These are phyloP conservation scores for Pristis pectinata DNA, from an alignment of 2,797 vertebrate species.

Conservation along the genomic window DNA sequence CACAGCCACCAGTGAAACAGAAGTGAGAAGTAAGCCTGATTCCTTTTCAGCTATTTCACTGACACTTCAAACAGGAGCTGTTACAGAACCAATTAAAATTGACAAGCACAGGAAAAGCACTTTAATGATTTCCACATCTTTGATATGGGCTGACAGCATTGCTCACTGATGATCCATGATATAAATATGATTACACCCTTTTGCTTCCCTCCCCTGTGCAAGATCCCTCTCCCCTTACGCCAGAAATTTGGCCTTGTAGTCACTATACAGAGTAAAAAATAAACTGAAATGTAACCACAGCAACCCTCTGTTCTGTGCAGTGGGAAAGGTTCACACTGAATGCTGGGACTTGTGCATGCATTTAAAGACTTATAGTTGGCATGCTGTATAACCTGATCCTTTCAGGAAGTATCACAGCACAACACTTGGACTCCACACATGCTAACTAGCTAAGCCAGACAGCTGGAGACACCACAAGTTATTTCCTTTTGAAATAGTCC, in stretches of 20 bases:
- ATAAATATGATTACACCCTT: not conserved
- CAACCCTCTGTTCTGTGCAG: conserved; percentile 36
- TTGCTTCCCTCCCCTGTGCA: not conserved
- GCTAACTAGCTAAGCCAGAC: not conserved
- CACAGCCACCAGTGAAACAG: not conserved
- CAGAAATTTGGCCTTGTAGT: conserved; percentile 31
- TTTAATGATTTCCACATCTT: not conserved
- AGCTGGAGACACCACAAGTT: not conserved
- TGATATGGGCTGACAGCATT: not conserved
- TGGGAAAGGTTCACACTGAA: not conserved
- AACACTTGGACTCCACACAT: not conserved
- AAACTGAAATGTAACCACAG: conserved; percentile 17
- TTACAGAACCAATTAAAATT: not conserved
- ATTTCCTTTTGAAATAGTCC: not conserved
- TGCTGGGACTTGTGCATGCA: conserved; percentile 7
- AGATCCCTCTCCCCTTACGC: not conserved
- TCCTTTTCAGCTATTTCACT: not conserved
- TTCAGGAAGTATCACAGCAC: conserved; percentile 39
- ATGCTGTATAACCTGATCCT: conserved; percentile 38
- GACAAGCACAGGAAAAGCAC: not conserved
- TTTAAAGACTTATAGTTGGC: conserved; percentile 38
- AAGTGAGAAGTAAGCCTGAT: not conserved
- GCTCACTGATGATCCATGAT: not conserved
- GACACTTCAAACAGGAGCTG: not conserved
- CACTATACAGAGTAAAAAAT: not conserved